These are phyloP conservation scores for Scaptomyza parva DNA, from an alignment of 2,888 invertebrate species.

Conservation along the genomic window DNA sequence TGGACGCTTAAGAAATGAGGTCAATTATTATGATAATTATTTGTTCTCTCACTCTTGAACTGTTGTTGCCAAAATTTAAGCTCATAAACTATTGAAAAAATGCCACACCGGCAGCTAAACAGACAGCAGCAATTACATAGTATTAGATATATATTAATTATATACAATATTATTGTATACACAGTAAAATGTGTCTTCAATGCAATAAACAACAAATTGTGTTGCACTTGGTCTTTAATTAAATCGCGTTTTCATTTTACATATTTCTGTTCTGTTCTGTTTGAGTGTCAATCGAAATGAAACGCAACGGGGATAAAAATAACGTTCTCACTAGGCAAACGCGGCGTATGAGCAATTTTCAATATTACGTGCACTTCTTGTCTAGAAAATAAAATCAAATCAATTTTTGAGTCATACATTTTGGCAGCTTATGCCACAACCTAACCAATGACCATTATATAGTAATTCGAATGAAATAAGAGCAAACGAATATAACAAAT, in stretches of 20 bases:
- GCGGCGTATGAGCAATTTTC: constrained; percentile 62
- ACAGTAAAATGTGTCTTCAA: constrained; percentile 41
- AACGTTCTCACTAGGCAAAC: constrained; percentile 62
- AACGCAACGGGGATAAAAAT: constrained; percentile 39
- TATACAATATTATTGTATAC: neutral
- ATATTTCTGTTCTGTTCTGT: constrained; percentile 24
- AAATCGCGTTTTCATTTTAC: constrained; percentile 29
- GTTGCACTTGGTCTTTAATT: constrained; percentile 48
- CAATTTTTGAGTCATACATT: constrained; percentile 62
- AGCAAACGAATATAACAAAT: constrained; percentile 1
- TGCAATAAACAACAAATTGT: constrained; percentile 15
- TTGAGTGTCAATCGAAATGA: constrained; percentile 58
- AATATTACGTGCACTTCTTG: constrained; percentile 30
- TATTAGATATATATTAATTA: constrained; percentile 30
- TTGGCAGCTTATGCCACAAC: constrained; percentile 5
- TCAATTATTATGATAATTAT: constrained; percentile 66
- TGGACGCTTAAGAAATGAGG: constrained; percentile 59
- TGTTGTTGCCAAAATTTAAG: constrained; percentile 22
- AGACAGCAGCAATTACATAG: constrained; percentile 18
- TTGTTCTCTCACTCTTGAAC: neutral
- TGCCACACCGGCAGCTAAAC: constrained; percentile 37
- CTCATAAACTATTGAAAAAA: constrained; percentile 44
- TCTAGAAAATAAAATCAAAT: constrained; percentile 20
- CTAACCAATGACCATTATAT: constrained; percentile 28
- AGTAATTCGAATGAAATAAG: constrained; percentile 22